phyloP scores from a whole-genome alignment of 2,113 vertebrate genomes.

The Myrmecobius fasciatus region DNA sequence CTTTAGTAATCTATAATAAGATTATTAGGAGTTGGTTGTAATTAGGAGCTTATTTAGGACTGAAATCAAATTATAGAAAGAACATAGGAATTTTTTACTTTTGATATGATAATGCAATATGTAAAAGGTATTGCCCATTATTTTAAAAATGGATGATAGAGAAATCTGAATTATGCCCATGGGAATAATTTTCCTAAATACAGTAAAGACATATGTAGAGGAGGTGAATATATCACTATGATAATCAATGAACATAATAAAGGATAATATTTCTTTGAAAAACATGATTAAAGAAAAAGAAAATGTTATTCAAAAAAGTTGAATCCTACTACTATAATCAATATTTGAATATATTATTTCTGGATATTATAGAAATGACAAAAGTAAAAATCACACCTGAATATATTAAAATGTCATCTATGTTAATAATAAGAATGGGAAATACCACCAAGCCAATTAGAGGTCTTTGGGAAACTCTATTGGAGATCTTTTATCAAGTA shows the following conservation, averaged over 20 bases:
- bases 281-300: not conserved
- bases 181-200: not conserved
- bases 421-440: not conserved
- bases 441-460: not conserved
- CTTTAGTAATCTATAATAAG: not conserved
- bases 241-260: not conserved
- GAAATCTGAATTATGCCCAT: not conserved
- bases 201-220: not conserved
- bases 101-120: not conserved
- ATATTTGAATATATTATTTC: not conserved
- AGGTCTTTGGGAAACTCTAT: not conserved
- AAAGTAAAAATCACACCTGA: not conserved
- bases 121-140: not conserved
- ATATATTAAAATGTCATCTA: not conserved
- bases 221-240: not conserved
- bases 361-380: not conserved
- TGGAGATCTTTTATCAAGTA: not conserved
- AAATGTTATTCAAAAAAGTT: not conserved
- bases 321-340: not conserved
- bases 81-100: not conserved
- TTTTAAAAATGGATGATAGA: not conserved
- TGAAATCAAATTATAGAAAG: not conserved
- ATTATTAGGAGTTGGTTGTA: not conserved
- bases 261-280: not conserved
- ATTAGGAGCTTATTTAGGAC: not conserved